phyloP scores from a whole-genome alignment of 2,888 invertebrate species.

The Achlya flavicornis region DNA sequence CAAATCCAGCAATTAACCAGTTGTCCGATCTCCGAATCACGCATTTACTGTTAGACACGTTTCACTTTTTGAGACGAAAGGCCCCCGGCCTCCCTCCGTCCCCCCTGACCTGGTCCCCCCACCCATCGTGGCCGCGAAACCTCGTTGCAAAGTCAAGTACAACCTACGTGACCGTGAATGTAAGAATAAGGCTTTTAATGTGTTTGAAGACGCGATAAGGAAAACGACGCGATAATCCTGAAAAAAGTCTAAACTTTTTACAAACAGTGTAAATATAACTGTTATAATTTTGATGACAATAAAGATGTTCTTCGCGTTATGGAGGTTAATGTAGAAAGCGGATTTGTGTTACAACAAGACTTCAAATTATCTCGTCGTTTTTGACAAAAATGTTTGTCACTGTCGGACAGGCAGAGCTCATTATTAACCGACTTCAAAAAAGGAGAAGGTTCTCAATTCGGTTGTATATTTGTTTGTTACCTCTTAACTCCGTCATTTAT shows the following conservation, averaged over 20 bases:
- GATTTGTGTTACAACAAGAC: too few relatives aligned
- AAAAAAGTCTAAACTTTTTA: not conserved
- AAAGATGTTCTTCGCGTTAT: too few relatives aligned
- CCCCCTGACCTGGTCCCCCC: constrained; percentile 27
- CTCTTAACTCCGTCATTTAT: too few relatives aligned
- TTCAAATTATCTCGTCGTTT: too few relatives aligned
- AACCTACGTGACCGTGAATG: constrained; percentile 32
- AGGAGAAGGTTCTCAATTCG: too few relatives aligned
- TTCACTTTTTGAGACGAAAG: constrained; percentile 76
- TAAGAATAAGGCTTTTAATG: constrained; percentile 3
- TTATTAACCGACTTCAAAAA: too few relatives aligned
- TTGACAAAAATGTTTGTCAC: too few relatives aligned
- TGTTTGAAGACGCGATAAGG: not conserved
- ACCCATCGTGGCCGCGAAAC: constrained; percentile 67
- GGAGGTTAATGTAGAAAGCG: too few relatives aligned
- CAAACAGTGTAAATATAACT: not conserved
- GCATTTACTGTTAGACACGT: constrained; percentile 65
- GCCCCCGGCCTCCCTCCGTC: constrained; percentile 29
- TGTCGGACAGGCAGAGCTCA: too few relatives aligned
- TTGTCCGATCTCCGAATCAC: constrained; percentile 36
- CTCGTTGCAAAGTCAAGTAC: constrained; percentile 71
- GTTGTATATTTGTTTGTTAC: too few relatives aligned
- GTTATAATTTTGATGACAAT: too few relatives aligned
- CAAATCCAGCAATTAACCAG: constrained; percentile 32
- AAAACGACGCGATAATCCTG: not conserved